Base-by-base conservation (phyloP, 2,888 invertebrate species). In the Stenolophus ochropezus region DNA sequence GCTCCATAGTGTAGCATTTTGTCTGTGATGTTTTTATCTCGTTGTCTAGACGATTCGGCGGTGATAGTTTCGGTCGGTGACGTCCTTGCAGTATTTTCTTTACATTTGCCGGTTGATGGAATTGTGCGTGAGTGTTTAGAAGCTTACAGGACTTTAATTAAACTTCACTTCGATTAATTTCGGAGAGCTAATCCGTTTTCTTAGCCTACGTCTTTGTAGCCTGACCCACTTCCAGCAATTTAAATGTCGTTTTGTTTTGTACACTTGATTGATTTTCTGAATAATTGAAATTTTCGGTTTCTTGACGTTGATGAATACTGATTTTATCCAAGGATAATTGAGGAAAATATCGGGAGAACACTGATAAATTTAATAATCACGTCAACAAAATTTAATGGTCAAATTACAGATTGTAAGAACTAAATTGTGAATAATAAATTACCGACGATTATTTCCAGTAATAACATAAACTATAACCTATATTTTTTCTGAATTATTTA, bases 181-280 rank as follows among this genome's bases (percentile, higher is more conserved):
- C 65, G 16, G 5, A 42, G 20, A 69, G 65, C 18, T 69, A 69
- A 69, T 69, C 18, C 65, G 27, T 69, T 69, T 69, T 69, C 65
- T 69, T 69, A 69, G 5, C 16, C 14, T 4, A 18, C 21, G 27
- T 16, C 16, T 69, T 33, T 69, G 18, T 18, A 33, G 18, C 33
- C 18, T 20, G 65, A 69, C 65, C 65, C 42, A 69, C 65, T 69
- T 69, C 27, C 5, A 18, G 33, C 16, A 27, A 69, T 69, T 33
- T 33, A 69, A 16, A 69, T 33, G 33, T 69, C 33, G 18, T 18
- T 61, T 69, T 69, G 16, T 69, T 69, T 27, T 69, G 33, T 69
- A 5, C 61, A 65, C 65, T 69, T 69, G 65, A 69, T 69, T 69
- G 27, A 69, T 69, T 69, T 69, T 69, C 1, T 69, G 27, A 69